Percentiles rank a stretch among this genome's conserved stretches.
These are phyloP conservation scores for Gerris lacustris DNA, from an alignment of 2,888 invertebrate species.

Conservation along the genomic window DNA sequence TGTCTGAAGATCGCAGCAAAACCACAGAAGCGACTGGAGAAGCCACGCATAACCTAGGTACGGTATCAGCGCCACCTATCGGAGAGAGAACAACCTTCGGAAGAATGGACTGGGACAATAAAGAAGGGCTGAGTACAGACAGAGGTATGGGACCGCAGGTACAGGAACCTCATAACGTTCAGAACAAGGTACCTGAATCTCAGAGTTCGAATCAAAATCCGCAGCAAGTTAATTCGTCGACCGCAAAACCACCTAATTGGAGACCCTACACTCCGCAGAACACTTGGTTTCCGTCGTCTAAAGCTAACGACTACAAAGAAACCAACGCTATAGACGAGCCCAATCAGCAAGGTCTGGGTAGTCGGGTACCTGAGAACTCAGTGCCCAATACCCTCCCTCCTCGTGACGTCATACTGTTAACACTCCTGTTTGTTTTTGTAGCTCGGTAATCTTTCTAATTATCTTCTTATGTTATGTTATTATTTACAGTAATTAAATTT, in stretches of 20 bases:
- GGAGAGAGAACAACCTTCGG: neutral
- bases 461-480: neutral
- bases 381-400: neutral
- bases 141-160: constrained; percentile 41
- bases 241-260: neutral
- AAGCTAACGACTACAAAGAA: constrained; percentile 37
- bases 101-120: neutral
- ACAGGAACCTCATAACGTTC: constrained; percentile 16
- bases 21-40: constrained; percentile 16
- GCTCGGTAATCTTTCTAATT: neutral
- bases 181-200: neutral
- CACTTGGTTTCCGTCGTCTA: constrained; percentile 29
- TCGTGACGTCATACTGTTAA: neutral
- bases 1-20: constrained; percentile 19
- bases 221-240: neutral
- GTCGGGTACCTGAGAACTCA: constrained; percentile 6
- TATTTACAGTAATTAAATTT: neutral
- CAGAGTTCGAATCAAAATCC: neutral
- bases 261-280: constrained; percentile 41
- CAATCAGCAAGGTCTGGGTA: constrained; percentile 43
- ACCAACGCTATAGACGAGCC: constrained; percentile 47
- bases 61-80: constrained; percentile 11
- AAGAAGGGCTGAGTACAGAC: constrained; percentile 37
- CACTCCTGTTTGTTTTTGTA: neutral
- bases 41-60: neutral